Conservation (phyloP, 2,888 invertebrate genomes). For the Volucella zonaria region DNA sequence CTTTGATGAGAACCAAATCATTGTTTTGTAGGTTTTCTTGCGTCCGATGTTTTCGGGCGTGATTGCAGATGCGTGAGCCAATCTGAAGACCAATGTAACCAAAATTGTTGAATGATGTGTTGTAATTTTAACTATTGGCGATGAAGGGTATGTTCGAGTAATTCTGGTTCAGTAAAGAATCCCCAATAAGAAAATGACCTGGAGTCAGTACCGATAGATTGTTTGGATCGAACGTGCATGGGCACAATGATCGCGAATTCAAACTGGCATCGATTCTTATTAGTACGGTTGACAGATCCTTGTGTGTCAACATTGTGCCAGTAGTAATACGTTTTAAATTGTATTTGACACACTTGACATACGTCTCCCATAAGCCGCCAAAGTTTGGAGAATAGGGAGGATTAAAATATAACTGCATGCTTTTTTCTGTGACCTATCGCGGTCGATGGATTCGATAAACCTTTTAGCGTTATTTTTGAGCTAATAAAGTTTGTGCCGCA, state of each 20-base stretch:
- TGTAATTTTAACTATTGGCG: too few relatives aligned
- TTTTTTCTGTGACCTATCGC: slow-evolving; percentile 17
- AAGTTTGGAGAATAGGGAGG: slow-evolving; percentile 43
- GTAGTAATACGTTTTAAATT: slow-evolving; percentile 29
- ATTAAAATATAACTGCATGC: slow-evolving; percentile 42
- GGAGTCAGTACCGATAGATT: too few relatives aligned
- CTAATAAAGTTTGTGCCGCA: slow-evolving; percentile 52
- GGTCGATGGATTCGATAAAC: too few relatives aligned
- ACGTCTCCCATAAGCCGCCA: too few relatives aligned
- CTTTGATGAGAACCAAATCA: slow-evolving; percentile 59
- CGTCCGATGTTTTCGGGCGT: slow-evolving; percentile 56
- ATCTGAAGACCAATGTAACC: slow-evolving; percentile 59
- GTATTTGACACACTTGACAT: too few relatives aligned
- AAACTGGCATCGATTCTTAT: slow-evolving; percentile 40
- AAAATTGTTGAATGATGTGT: slow-evolving; percentile 50
- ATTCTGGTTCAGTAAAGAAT: slow-evolving; percentile 6
- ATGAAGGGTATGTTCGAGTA: too few relatives aligned
- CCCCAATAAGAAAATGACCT: slow-evolving; percentile 34
- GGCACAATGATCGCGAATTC: not conserved
- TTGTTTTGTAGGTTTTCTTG: slow-evolving; percentile 43
- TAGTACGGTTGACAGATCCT: slow-evolving; percentile 37
- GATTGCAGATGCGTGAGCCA: slow-evolving; percentile 68
- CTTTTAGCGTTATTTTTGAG: not conserved
- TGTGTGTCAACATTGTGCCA: slow-evolving; percentile 23
- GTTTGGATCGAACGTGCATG: too few relatives aligned